Base-by-base conservation (phyloP, 2,113 vertebrate genomes). In the Microcebus ravelobensis region DNA sequence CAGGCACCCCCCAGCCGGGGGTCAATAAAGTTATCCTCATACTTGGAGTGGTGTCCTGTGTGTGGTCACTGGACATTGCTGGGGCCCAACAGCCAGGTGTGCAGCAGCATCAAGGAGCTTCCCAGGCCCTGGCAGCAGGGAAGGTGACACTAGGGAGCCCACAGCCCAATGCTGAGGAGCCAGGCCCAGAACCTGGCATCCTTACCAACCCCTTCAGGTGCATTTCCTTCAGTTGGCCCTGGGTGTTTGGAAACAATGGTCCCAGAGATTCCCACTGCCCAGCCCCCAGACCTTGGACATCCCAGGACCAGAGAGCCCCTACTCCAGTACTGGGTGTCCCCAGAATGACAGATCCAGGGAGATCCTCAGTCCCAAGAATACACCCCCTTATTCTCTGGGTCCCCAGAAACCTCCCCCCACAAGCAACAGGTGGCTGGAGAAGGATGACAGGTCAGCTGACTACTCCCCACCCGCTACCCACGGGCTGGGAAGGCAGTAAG, bases 1-100 rank as follows among this genome's bases (percentile, higher is more conserved):
- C n/a, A 61, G 2, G 81, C 10, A 57, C 10, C 67, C 57, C 42
- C 25, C 68, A 87, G 57, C 65, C 14, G 11, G 42, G 34, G 63
- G 12, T 52, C 83, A 98, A 96, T 98, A 98, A 97, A 98, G 52
- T 52, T 80, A 9, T 86, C 68, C 39, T 25, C 93, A 25, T 92
- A 11, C 70, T 65, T 73, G 52, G 77, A 85, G 17, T 6, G 25
- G 48, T 6, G 36, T 34, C 77, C 31, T 70, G 4, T 3, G 36
- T 87, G 82, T 96, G 67, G 42, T 98, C 80, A 87, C 42, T 96
- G 83, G 39, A 67, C 34, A 55, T 83, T 17, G 8, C 59, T 2
- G 20, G 36, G 20, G 39, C 70, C 31, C n/a, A 36, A 45, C 27
- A 76, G 2, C 59, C 52, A 45, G 17, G 10, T 39, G 6, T 55